Conservation (phyloP, 2,888 invertebrate genomes). For the Epinotia bilunana region DNA sequence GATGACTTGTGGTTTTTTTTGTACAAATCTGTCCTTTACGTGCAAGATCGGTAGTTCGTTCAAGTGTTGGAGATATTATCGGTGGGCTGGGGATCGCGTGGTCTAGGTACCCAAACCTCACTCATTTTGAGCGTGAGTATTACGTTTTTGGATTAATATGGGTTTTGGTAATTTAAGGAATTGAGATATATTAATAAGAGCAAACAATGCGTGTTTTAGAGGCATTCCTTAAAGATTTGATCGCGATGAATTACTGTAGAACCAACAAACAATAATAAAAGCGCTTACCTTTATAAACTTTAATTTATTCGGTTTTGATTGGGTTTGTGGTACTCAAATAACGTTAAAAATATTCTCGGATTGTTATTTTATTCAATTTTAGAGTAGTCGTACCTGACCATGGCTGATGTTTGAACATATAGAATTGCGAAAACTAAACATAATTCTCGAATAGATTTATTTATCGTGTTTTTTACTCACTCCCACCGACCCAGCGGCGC, state of each 20-base stretch:
- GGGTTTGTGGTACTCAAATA: no score
- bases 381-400: no score
- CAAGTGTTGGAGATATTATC: constrained; percentile 29
- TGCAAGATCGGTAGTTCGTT: constrained; percentile 31
- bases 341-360: no score
- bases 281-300: no score
- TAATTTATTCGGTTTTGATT: no score
- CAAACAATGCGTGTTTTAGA: neutral
- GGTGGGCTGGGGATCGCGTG: constrained; percentile 16
- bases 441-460: neutral
- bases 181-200: neutral
- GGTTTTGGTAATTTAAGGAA: neutral
- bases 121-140: constrained; percentile 29
- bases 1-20: constrained; percentile 33
- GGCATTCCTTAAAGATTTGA: neutral
- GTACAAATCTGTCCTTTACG: constrained; percentile 40
- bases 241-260: neutral
- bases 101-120: constrained; percentile 12
- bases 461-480: neutral
- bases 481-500: no score
- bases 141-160: neutral
- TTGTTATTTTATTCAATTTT: no score
- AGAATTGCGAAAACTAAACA: no score
- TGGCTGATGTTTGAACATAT: no score
- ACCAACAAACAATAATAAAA: neutral